Evolutionary conservation across 2,888 invertebrate species (phyloP).

Genomic region (Emmelina monodactyla): DNA sequence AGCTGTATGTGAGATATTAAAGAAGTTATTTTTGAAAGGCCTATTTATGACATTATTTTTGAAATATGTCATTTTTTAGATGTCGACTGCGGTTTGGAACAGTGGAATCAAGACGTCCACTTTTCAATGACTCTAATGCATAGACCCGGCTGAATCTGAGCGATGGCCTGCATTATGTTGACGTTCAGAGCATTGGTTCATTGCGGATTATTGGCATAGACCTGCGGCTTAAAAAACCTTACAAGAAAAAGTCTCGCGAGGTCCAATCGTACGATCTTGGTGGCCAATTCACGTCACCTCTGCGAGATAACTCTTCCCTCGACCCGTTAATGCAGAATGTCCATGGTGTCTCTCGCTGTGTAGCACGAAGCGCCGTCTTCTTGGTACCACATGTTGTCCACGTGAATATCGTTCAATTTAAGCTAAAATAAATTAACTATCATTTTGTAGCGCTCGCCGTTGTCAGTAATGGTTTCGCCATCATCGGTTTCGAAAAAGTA

Average conservation of each 20-base stretch:
- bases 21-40: too few species aligned
- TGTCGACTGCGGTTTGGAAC: too few species aligned
- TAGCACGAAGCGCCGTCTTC: conserved; percentile 13
- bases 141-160: conserved; percentile 25
- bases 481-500: conserved; percentile 9
- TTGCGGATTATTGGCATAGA: conserved; percentile 19
- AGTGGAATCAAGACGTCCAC: too few species aligned
- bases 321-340: conserved; percentile 14
- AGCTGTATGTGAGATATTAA: too few species aligned
- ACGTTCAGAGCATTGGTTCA: conserved; percentile 20
- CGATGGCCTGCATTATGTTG: conserved; percentile 23
- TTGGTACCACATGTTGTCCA: conserved; percentile 8
- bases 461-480: conserved; percentile 8
- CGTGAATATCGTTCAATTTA: conserved; percentile 10
- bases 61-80: too few species aligned
- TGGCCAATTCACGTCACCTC: too few species aligned
- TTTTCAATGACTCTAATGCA: too few species aligned
- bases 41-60: too few species aligned
- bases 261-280: too few species aligned
- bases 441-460: conserved; percentile 10
- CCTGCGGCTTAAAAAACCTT: too few species aligned
- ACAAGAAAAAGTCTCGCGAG: too few species aligned
- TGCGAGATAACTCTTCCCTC: conserved; percentile 5
- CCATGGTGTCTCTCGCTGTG: conserved; percentile 18
- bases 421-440: conserved; percentile 11